Evolutionary conservation across 2,888 invertebrate genomes (phyloP).

Genomic region (Homarus gammarus): DNA sequence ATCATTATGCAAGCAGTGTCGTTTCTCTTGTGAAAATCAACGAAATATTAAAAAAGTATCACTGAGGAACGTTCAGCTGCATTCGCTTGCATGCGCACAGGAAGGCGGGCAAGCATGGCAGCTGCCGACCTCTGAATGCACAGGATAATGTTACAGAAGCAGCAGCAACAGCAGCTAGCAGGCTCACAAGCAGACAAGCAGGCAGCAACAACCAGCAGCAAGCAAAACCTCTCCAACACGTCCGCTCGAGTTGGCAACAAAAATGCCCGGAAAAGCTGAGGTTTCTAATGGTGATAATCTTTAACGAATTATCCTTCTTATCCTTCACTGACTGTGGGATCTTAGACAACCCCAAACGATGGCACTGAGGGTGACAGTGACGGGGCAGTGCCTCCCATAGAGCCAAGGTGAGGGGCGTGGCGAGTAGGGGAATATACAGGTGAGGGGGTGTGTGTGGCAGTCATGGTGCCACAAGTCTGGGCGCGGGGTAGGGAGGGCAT

Average conservation of each 20-base stretch:
- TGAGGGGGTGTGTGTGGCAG: neutral
- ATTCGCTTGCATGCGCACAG: conserved; percentile 54
- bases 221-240: conserved; percentile 1
- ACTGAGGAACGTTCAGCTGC: conserved; percentile 45
- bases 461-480: neutral
- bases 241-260: conserved; percentile 44
- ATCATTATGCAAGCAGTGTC: neutral
- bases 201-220: conserved; percentile 3
- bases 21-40: neutral
- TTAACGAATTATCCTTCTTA: neutral
- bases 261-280: conserved; percentile 31
- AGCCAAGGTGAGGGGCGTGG: neutral
- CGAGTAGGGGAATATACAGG: neutral
- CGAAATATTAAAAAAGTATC: conserved; percentile 4
- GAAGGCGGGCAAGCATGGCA: conserved; percentile 46
- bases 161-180: conserved; percentile 43
- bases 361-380: neutral
- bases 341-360: neutral
- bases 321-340: neutral
- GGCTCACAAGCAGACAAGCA: conserved; percentile 24
- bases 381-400: neutral
- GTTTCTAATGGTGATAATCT: conserved; percentile 20
- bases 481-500: neutral
- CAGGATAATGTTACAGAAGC: conserved; percentile 59
- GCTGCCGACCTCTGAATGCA: conserved; percentile 62